Base-by-base conservation (phyloP, 1,140 invertebrate species). In the Lordiphosa mommai region DNA sequence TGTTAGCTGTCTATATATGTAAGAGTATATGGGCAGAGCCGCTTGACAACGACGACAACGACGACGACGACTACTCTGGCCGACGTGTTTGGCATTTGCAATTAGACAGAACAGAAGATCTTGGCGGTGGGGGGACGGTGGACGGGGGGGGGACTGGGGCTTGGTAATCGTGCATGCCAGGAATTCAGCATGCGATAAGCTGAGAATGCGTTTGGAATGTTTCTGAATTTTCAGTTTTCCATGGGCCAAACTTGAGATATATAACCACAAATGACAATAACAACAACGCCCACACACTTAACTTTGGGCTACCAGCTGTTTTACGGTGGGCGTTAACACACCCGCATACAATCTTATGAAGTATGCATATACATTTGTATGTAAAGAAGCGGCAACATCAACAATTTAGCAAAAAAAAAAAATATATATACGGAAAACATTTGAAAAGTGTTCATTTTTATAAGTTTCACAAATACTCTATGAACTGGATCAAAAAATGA, bases 51-150 rank as follows among this genome's bases (percentile, higher is more conserved):
- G 23, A 14, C 14, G 20, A n/a, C 43, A 6, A 5, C 27, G 41
- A 44, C 49, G 38, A 33, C 61, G 56, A 38, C 64, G 55, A 30
- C 44, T 43, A n/a, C 29, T 59, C 27, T 6, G 12, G 7, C 32
- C 61, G 51, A 80, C 76, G 76, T 80, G 76, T 67, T 84, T 72
- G 61, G 76, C 76, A 84, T 80, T 76, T 76, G 66, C 76, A 80
- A 80, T 80, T 53, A 67, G 68, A 52, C 53, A 60, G 41, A 72
- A 69, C 60, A 63, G 56, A 60, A 37, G 55, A 70, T 47, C 40
- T 40, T 48, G 46, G 36, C 23, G 48, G 20, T 20, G 52, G 40
- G 23, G 56, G 43, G n/a, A n/a, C n/a, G n/a, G 33, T 53, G 29
- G 13, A 53, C 40, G 55, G 51, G 47, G 44, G 40, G 44, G 37